phyloP scores from a whole-genome alignment of 2,797 vertebrate species.

The Vipera ursinii region DNA sequence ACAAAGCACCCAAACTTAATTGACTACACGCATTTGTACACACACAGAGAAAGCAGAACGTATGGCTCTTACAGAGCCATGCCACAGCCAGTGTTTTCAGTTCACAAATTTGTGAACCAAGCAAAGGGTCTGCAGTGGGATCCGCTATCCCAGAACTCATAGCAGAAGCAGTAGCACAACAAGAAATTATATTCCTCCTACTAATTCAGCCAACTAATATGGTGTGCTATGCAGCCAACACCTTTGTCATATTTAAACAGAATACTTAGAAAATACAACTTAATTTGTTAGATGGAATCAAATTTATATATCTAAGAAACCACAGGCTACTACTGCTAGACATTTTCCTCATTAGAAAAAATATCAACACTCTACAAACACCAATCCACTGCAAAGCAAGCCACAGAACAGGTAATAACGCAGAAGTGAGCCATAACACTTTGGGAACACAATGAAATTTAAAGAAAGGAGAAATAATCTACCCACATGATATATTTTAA shows the following conservation, averaged over 20 bases:
- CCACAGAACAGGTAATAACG: neutral
- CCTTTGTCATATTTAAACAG: neutral
- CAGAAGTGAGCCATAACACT: neutral
- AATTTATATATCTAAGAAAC: neutral
- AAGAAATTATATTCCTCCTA: neutral
- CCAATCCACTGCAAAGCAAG: neutral
- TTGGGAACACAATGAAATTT: neutral
- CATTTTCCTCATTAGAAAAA: neutral
- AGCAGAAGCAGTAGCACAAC: neutral
- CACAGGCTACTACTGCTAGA: neutral
- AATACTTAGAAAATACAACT: neutral
- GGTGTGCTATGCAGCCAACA: neutral
- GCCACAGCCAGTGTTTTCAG: neutral
- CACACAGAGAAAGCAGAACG: neutral
- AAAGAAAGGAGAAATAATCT: neutral
- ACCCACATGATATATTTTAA: neutral
- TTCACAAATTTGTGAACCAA: neutral
- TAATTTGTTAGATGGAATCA: neutral
- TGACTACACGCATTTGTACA: neutral
- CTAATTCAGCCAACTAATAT: neutral
- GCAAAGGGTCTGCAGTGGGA: neutral
- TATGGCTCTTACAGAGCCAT: neutral
- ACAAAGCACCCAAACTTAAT: neutral
- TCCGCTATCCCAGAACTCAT: neutral
- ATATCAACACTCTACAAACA: neutral